phyloP scores from a whole-genome alignment of 2,888 invertebrate species.

The Priocnemis perturbator region DNA sequence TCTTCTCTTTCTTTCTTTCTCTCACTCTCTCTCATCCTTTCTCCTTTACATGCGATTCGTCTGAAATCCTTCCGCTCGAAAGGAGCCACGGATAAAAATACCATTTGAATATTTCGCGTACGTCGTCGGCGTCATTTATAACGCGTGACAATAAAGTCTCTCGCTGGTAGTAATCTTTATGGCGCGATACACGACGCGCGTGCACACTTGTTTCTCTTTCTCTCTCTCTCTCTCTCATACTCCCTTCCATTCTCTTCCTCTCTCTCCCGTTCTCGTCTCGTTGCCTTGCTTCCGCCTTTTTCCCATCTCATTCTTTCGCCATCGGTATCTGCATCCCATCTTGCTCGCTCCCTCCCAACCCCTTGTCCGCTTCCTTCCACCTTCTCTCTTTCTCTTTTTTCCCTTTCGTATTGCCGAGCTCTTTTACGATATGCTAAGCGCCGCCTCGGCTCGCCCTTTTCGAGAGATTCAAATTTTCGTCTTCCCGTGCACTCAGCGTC shows the following conservation, averaged over 20 bases:
- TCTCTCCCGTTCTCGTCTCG: constrained; percentile 22
- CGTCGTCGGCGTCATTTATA: constrained; percentile 72
- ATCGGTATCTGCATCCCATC: constrained; percentile 18
- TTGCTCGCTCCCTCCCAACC: constrained; percentile 8
- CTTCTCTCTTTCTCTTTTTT: constrained; percentile 18
- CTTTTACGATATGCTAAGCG: constrained; percentile 69
- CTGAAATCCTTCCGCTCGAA: constrained; percentile 66
- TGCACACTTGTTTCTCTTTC: constrained; percentile 30
- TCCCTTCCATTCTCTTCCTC: background rate
- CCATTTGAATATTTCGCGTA: constrained; percentile 72
- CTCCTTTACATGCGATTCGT: constrained; percentile 36
- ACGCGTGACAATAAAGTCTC: constrained; percentile 74
- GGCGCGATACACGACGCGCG: constrained; percentile 64
- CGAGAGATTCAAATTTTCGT: constrained; percentile 59
- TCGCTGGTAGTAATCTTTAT: constrained; percentile 71
- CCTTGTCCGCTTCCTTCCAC: background rate
- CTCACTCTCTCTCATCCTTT: constrained; percentile 41
- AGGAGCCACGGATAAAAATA: constrained; percentile 71
- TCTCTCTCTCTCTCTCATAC: constrained; percentile 15
- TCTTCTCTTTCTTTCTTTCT: constrained; percentile 1
- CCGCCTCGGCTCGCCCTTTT: constrained; percentile 42
- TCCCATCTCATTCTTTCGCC: background rate
- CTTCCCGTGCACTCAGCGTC: constrained; percentile 27
- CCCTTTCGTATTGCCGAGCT: constrained; percentile 34
- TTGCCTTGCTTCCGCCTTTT: constrained; percentile 15